Evolutionary conservation across 2,113 vertebrate genomes (phyloP), one percentile per base, ranked within the genome.

Genomic region (Myrmecophaga tridactyla): DNA sequence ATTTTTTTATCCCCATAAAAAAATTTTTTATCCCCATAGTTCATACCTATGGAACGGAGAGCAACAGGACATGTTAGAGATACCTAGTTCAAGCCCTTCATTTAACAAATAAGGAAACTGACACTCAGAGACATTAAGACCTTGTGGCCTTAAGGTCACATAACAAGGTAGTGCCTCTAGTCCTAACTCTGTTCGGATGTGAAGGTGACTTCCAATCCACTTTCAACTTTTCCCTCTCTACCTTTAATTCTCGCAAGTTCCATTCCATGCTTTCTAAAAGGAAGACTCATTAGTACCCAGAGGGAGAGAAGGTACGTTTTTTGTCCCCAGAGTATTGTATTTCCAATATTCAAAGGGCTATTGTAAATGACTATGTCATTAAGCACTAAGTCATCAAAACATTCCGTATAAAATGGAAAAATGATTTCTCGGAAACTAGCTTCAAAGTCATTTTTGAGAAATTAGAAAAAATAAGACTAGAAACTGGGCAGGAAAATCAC

Each of bases 401-500:
- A 80, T 53, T 39, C 34, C 72, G 4, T 17, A 65, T 75, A 83
- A 89, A 82, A 89, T 67, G 34, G 85, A 94, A 86, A 92, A 80
- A 23, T 15, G 81, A 10, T 80, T 92, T 88, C 92, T 90, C 39
- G 85, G 90, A 93, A 94, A 91, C 77, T 39, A 53, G 23, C 39
- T 92, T 80, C 90, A 72, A 88, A 86, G 80, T n/a, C 76, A 43
- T 90, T 94, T 85, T 96, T 95, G 41, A 94, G 77, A 90, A 96
- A 94, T 94, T 81, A 80, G n/a, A 3, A 14, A 5, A 21, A 18
- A 88, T n/a, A 53, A 85, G 80, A 51, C 41, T 65, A 95, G 69
- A 89, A 76, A 56, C 15, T 51, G 20, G 60, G 31, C 65, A 60
- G 67, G 78, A 92, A 92, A 83, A 67, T 25, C 86, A 86, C 46